A percentile compares a stretch with the other conserved stretches of the same genome.
These are phyloP conservation scores for Ciconia boyciana DNA, from an alignment of 2,113 vertebrate species.

Conservation along the genomic window DNA sequence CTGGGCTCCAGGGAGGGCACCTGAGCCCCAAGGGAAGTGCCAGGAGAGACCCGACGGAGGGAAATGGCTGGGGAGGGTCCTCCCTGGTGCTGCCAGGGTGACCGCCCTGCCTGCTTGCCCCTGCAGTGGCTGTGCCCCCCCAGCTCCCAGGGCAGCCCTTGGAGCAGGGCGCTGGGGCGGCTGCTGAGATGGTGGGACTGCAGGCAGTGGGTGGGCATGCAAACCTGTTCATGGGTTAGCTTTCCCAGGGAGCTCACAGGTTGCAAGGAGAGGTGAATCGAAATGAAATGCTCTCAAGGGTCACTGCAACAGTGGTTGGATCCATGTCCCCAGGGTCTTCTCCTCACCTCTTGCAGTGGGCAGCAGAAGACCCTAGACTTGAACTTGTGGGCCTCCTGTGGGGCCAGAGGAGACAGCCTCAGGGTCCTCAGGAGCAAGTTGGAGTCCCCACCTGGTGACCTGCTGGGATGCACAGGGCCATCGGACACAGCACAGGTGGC, in stretches of 20 bases:
- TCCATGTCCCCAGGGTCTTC: not conserved
- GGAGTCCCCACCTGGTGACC: not conserved
- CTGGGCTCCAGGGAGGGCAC: not conserved
- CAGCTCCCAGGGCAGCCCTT: not conserved
- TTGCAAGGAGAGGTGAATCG: not conserved
- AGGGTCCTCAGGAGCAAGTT: fast-evolving
- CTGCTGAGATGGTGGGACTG: not conserved
- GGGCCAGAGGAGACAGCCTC: not conserved
- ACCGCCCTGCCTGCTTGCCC: not conserved
- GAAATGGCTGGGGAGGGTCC: fast-evolving
- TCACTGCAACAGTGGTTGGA: not conserved
- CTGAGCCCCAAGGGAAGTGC: not conserved
- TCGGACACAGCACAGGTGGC: fast-evolving
- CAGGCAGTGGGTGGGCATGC: not conserved
- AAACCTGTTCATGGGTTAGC: not conserved
- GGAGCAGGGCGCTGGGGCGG: fast-evolving
- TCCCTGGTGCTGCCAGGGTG: not conserved
- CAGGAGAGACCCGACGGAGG: fast-evolving
- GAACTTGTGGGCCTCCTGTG: fast-evolving
- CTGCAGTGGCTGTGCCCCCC: not conserved
- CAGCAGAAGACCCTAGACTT: not conserved
- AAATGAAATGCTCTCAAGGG: not conserved
- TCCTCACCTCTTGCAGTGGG: fast-evolving
- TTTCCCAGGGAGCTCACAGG: not conserved
- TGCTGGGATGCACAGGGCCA: not conserved